Conservation (phyloP, 1,140 invertebrate species). For the Zelostemma sp. region DNA sequence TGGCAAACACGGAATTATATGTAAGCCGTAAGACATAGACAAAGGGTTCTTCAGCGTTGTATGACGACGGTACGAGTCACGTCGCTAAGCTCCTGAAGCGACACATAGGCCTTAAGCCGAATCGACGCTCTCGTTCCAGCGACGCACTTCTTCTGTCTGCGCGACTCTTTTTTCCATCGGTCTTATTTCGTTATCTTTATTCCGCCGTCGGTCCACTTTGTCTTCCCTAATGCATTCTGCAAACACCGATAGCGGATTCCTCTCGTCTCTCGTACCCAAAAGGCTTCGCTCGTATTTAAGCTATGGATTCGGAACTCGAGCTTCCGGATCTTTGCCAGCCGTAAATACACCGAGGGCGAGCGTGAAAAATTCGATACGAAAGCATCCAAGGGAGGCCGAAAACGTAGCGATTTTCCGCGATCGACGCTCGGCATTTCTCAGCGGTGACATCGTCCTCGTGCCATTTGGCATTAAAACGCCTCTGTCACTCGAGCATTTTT, state of each 20-base stretch:
- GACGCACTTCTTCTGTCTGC: slow-evolving; percentile 2
- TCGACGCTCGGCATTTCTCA: not conserved
- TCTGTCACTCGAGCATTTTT: slow-evolving; percentile 29
- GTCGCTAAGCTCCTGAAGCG: slow-evolving; percentile 57
- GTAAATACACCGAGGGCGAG: no score
- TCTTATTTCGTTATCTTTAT: slow-evolving; percentile 47
- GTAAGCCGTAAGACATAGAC: slow-evolving; percentile 70
- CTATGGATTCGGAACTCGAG: slow-evolving; percentile 49
- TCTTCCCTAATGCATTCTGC: slow-evolving; percentile 61
- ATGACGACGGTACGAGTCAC: slow-evolving; percentile 15
- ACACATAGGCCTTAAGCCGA: slow-evolving; percentile 64
- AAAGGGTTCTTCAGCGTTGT: slow-evolving; percentile 53
- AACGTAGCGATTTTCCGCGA: not conserved
- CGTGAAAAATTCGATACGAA: no score
- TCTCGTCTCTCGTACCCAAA: slow-evolving; percentile 37
- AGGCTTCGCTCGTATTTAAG: slow-evolving; percentile 59
- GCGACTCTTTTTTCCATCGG: not conserved
- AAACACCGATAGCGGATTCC: slow-evolving; percentile 59
- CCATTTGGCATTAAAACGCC: slow-evolving; percentile 28
- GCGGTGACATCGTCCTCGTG: slow-evolving; percentile 23
- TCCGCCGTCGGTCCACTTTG: slow-evolving; percentile 2
- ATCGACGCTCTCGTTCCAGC: slow-evolving; percentile 49
- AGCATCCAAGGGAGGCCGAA: no score
- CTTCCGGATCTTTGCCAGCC: not conserved
- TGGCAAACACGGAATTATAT: slow-evolving; percentile 69